Conservation (phyloP, 2,888 invertebrate species). For the Listrodromus nycthemerus region DNA sequence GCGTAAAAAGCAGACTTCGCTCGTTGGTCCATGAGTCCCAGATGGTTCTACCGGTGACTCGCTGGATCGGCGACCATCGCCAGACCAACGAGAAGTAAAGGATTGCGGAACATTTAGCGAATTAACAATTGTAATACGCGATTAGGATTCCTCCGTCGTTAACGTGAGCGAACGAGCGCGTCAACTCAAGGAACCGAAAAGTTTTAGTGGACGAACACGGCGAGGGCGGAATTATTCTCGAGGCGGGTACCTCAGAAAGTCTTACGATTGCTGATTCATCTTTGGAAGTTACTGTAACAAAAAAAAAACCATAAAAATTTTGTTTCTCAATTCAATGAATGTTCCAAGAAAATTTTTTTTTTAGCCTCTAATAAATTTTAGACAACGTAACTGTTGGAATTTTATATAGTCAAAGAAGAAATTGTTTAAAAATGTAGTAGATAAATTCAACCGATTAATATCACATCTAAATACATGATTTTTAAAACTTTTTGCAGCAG, state of each 20-base stretch:
- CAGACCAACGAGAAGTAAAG: slow-evolving; percentile 61
- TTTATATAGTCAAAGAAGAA: not conserved
- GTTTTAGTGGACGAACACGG: slow-evolving; percentile 73
- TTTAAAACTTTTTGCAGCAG: too few relatives aligned
- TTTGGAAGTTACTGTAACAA: slow-evolving; percentile 23
- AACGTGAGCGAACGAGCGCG: slow-evolving; percentile 79
- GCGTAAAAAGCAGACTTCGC: slow-evolving; percentile 46
- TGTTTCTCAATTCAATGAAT: too few relatives aligned
- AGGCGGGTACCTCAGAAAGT: slow-evolving; percentile 45
- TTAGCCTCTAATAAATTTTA: not conserved
- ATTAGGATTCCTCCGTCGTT: slow-evolving; percentile 80
- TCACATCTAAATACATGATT: too few relatives aligned
- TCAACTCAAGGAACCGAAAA: slow-evolving; percentile 73
- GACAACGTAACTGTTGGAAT: not conserved
- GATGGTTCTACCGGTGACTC: slow-evolving; percentile 15
- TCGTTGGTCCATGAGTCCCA: slow-evolving; percentile 12
- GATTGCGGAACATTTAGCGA: slow-evolving; percentile 80
- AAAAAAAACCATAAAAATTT: slow-evolving; percentile 16
- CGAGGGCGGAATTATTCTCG: slow-evolving; percentile 74
- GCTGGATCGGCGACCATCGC: slow-evolving; percentile 22
- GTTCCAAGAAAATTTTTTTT: not conserved
- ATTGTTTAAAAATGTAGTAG: not conserved
- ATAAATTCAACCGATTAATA: too few relatives aligned
- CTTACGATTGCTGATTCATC: slow-evolving; percentile 43
- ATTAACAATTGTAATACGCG: slow-evolving; percentile 83